Base-by-base conservation (phyloP, 2,113 vertebrate genomes). In the Dromiciops gliroides region DNA sequence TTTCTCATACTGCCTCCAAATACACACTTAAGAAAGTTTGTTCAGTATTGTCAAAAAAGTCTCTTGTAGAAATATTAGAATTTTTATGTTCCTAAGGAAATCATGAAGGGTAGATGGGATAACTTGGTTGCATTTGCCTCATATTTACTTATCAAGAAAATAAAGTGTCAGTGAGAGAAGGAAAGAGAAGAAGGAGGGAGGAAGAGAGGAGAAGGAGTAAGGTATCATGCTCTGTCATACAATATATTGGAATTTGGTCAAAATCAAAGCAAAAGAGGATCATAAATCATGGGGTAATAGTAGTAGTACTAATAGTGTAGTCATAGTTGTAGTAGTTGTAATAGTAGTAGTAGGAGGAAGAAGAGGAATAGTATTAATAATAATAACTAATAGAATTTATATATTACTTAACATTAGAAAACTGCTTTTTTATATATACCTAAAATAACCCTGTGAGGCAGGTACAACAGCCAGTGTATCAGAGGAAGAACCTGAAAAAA, bases 21-120 rank as follows among this genome's bases (percentile, higher is more conserved):
- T 50, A 92, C 2, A 8, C 3, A 12, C 7, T 91, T 95, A 91
- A 75, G 95, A 91, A 92, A 37, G 75, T 90, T 19, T 90, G 44
- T 89, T 91, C 92, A 94, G 47, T 93, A 44, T 24, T 90, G 56
- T 44, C 67, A 44, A 89, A 53, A 91, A 8, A 11, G 28, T 67
- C 91, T 90, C 67, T 94, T 47, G 14, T 48, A 3, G 28, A 89
- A 92, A 53, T 92, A 94, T 90, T 75, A 94, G 44, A 16, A 51
- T 4, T 91, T 26, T 75, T 48, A 50, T 67, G 49, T 95, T 88
- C 12, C 50, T 94, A 83, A 75, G 75, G 83, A 92, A 92, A 67
- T 90, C 44, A 1, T 83, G 19, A 44, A 44, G 1, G 2, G 16
- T 83, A 44, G 5, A 83, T 83, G 16, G 67, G 1, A 44, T 44